phyloP scores from a whole-genome alignment of 2,113 vertebrate genomes.

The Neopipo cinnamomea region DNA sequence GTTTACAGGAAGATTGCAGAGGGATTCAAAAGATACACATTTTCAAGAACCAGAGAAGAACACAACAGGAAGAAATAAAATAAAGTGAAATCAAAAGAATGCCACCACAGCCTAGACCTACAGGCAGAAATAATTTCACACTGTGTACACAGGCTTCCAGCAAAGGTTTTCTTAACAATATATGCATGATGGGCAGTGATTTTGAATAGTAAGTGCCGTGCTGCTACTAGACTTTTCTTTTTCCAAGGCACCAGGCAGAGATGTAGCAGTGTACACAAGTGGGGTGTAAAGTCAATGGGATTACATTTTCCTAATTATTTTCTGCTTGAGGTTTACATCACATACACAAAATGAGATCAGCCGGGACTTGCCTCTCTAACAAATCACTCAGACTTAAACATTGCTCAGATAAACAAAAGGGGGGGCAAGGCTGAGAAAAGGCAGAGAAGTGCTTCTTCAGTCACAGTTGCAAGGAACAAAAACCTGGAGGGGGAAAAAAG shows the following conservation, averaged over 20 bases:
- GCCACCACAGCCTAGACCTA: background rate
- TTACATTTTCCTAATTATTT: slow-evolving; percentile 85
- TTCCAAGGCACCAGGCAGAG: slow-evolving; percentile 49
- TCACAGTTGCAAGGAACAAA: slow-evolving; percentile 81
- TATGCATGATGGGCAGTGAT: background rate
- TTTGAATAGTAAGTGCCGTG: background rate
- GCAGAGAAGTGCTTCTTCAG: slow-evolving; percentile 77
- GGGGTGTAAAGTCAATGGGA: slow-evolving; percentile 81
- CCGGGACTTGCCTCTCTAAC: slow-evolving; percentile 77
- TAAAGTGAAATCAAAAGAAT: background rate
- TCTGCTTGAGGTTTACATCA: slow-evolving; percentile 79
- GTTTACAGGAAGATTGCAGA: background rate
- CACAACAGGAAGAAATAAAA: background rate
- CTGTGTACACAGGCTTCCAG: background rate
- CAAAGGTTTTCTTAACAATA: background rate
- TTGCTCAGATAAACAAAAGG: slow-evolving; percentile 80
- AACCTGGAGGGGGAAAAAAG: slow-evolving; percentile 81
- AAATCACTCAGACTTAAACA: slow-evolving; percentile 83
- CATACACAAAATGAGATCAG: slow-evolving; percentile 79
- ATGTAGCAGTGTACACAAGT: slow-evolving; percentile 63
- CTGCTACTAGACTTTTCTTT: slow-evolving; percentile 5
- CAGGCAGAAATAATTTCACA: background rate
- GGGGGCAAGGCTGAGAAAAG: slow-evolving; percentile 77
- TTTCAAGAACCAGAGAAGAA: background rate
- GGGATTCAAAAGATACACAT: background rate